Percentiles rank a stretch among this genome's conserved stretches.
Evolutionary conservation across 2,797 vertebrate species (phyloP).

Genomic region (Chelmon rostratus): DNA sequence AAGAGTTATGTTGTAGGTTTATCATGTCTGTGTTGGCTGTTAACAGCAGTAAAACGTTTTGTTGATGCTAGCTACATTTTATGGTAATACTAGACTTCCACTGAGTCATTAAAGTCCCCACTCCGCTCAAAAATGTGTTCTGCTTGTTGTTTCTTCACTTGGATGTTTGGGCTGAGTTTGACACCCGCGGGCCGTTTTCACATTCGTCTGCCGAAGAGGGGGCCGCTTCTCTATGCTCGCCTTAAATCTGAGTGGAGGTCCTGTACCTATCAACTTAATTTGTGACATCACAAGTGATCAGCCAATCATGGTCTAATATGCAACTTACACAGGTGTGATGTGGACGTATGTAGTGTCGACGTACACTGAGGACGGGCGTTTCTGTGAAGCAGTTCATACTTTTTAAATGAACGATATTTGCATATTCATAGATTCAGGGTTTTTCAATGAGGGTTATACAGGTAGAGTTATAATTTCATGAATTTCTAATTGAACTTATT

Average conservation of each 20-base stretch:
- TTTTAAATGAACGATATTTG: neutral
- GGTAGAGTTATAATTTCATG: neutral
- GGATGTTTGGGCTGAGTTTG: neutral
- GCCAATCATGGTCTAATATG: neutral
- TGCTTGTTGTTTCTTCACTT: neutral
- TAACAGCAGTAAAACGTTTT: conserved; percentile 33
- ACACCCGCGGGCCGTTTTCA: neutral
- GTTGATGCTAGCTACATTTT: conserved; percentile 30
- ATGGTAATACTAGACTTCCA: conserved; percentile 5
- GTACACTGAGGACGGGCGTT: too few relatives aligned
- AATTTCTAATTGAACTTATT: neutral
- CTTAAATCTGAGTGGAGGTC: neutral
- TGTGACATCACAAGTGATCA: neutral
- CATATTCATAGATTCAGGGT: too few relatives aligned
- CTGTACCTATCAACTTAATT: neutral
- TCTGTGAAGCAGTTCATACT: conserved; percentile 13
- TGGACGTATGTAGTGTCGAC: too few relatives aligned
- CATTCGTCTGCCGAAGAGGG: neutral
- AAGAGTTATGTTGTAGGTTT: conserved; percentile 46
- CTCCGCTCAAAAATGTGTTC: conserved; percentile 1
- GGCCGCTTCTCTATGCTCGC: neutral
- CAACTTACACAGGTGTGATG: neutral
- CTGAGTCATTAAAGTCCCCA: neutral
- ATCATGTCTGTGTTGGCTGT: conserved; percentile 49
- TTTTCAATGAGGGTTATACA: neutral